Conservation (phyloP, 2,888 invertebrate genomes). For the Strigamia maritima region DNA sequence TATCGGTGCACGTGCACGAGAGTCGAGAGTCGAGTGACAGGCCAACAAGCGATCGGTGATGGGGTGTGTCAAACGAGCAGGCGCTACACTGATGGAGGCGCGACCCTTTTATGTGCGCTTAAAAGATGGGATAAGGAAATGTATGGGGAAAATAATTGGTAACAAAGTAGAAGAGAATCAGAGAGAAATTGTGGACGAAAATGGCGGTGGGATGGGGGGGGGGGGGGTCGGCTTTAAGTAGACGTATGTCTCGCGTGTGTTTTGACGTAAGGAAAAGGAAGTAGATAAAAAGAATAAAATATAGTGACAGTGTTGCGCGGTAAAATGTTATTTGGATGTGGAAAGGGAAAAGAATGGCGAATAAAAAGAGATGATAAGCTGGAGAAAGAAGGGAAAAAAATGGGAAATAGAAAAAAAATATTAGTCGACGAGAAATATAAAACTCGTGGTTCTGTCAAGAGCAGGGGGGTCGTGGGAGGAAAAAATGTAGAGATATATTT, state of each 20-base stretch:
- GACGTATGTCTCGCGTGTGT: neutral
- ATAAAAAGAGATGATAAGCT: slow-evolving; percentile 28
- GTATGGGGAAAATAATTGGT: slow-evolving; percentile 8
- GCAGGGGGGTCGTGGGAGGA: neutral
- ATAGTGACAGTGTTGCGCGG: slow-evolving; percentile 23
- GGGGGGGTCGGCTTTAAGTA: neutral
- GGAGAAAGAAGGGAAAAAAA: neutral
- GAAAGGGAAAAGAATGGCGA: slow-evolving; percentile 27
- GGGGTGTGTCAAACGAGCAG: slow-evolving; percentile 26
- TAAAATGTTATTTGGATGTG: slow-evolving; percentile 28
- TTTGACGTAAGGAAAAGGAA: slow-evolving; percentile 12
- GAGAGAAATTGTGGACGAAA: neutral
- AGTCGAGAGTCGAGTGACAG: slow-evolving; percentile 23
- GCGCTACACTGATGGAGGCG: neutral
- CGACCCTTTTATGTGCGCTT: slow-evolving; percentile 16
- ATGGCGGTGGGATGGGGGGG: neutral
- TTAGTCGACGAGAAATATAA: slow-evolving; percentile 28
- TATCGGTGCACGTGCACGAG: slow-evolving; percentile 7
- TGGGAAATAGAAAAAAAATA: neutral
- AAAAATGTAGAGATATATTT: neutral
- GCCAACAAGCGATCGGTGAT: slow-evolving; percentile 23
- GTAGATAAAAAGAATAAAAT: slow-evolving; percentile 28
- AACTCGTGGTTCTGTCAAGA: slow-evolving; percentile 27
- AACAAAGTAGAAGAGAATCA: neutral
- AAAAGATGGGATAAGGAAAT: slow-evolving; percentile 18